phyloP scores from a whole-genome alignment of 2,888 invertebrate genomes.

The Geotrupes spiniger region DNA sequence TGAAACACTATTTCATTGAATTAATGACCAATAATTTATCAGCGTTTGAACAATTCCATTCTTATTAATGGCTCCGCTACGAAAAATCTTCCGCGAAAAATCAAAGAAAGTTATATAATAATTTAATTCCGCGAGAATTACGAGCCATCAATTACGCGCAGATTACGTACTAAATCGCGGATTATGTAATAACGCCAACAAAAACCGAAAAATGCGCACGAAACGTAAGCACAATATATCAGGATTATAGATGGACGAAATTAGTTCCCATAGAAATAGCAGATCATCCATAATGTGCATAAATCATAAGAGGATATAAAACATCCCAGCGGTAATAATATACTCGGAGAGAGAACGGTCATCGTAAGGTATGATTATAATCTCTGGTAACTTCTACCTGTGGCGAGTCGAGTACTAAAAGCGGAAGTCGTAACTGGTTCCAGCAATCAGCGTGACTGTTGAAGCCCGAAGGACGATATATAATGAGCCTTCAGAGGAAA shows the following conservation, averaged over 20 bases:
- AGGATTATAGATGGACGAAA: conserved; percentile 14
- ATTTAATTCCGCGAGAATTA: no score
- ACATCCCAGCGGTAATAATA: conserved; percentile 11
- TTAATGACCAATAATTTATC: no score
- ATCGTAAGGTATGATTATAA: conserved; percentile 28
- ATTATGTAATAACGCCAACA: no score
- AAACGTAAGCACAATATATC: conserved; percentile 9
- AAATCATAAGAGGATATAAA: conserved; percentile 26
- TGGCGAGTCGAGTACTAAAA: conserved; percentile 24
- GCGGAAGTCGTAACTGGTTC: conserved; percentile 48
- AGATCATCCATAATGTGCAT: conserved; percentile 29
- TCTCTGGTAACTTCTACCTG: conserved; percentile 28
- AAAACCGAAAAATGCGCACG: neutral
- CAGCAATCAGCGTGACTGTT: conserved; percentile 49
- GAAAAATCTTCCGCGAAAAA: no score
- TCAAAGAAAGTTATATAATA: no score
- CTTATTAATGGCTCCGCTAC: no score
- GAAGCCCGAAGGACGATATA: conserved; percentile 47
- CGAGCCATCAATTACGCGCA: no score
- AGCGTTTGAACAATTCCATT: no score
- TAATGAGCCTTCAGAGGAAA: conserved; percentile 47
- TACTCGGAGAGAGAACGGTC: conserved; percentile 20
- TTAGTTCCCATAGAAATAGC: conserved; percentile 25
- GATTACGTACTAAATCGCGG: no score
- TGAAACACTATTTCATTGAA: no score